These are phyloP conservation scores for Agriotes lineatus DNA, from an alignment of 2,888 invertebrate genomes.

Conservation along the genomic window DNA sequence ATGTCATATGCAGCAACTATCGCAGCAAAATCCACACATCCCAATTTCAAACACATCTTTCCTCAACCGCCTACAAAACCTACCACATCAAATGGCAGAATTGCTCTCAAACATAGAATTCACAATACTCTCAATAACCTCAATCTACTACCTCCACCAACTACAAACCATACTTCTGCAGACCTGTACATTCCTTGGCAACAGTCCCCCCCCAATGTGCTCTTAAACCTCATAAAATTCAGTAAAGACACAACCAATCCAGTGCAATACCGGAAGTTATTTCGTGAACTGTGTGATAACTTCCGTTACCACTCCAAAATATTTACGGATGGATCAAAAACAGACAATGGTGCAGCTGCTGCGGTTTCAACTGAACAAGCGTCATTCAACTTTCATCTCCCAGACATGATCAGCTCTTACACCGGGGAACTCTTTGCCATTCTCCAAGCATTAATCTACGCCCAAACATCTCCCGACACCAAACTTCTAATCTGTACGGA, in stretches of 20 bases:
- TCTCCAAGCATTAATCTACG: not conserved
- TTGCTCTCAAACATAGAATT: not conserved
- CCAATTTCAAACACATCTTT: not conserved
- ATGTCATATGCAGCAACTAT: not conserved
- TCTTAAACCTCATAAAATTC: not conserved
- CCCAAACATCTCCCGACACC: not conserved
- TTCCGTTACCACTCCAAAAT: not conserved
- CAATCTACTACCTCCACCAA: not conserved
- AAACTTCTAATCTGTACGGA: no score
- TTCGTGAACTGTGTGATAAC: not conserved
- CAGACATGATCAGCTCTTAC: not conserved
- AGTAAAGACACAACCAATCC: not conserved
- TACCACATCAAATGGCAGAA: not conserved
- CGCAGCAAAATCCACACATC: not conserved
- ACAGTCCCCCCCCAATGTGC: not conserved
- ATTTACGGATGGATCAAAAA: not conserved
- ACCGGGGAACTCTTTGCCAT: not conserved
- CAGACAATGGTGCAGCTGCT: not conserved
- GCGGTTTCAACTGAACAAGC: not conserved
- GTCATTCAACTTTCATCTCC: not conserved
- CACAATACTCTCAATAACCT: not conserved
- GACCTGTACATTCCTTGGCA: not conserved
- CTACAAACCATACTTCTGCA: not conserved
- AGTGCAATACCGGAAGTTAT: not conserved
- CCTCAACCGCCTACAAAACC: not conserved